Evolutionary conservation across 2,113 vertebrate genomes (phyloP).

Genomic region (Etheostoma spectabile): DNA sequence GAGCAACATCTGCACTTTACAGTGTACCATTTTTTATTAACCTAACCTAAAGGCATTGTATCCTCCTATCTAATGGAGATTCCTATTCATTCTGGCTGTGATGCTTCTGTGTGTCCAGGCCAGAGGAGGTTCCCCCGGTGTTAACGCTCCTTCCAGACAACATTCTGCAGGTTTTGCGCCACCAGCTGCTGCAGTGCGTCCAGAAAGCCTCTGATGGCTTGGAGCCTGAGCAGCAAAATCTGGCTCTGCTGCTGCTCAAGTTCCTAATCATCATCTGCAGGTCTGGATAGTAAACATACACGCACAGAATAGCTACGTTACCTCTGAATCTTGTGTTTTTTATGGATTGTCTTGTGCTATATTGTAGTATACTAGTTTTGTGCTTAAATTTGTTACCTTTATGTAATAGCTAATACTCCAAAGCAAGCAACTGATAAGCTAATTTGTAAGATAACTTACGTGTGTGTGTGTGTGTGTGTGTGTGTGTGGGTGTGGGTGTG

Average conservation of each 20-base stretch:
- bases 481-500: neutral
- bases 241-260: slow-evolving; percentile 94
- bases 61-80: neutral
- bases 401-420: neutral
- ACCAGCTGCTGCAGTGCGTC: slow-evolving; percentile 95
- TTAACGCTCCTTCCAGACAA: slow-evolving; percentile 96
- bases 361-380: no score
- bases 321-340: neutral
- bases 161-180: slow-evolving; percentile 95
- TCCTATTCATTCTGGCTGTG: neutral
- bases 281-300: slow-evolving; percentile 75
- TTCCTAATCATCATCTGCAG: slow-evolving; percentile 98
- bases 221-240: slow-evolving; percentile 93
- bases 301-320: neutral
- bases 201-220: slow-evolving; percentile 95
- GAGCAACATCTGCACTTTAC: neutral
- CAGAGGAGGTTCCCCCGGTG: slow-evolving; percentile 93
- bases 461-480: neutral
- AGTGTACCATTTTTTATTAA: neutral
- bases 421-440: neutral
- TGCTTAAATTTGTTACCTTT: neutral
- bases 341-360: neutral
- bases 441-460: no score
- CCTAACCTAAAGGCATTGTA: neutral
- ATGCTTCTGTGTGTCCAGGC: slow-evolving; percentile 79